These are phyloP conservation scores for Scelioninae gen. 1 DNA, from an alignment of 2,888 invertebrate species.

Conservation along the genomic window DNA sequence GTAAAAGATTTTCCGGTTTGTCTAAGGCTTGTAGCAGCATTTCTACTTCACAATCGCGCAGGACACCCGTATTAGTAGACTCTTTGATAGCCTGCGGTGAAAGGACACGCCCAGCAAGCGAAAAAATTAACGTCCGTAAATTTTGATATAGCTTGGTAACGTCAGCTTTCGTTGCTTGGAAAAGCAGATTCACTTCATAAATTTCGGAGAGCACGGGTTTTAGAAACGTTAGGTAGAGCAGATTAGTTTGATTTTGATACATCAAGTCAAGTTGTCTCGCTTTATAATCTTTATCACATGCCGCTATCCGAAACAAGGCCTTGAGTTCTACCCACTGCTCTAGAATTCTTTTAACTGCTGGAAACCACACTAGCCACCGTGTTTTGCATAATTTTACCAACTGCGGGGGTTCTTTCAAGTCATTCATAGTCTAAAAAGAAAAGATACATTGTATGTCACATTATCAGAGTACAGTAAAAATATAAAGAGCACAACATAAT, in stretches of 20 bases:
- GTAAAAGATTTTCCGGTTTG: conserved; percentile 21
- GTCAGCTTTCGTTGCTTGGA: conserved; percentile 66
- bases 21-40: conserved; percentile 57
- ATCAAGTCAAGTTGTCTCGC: conserved; percentile 51
- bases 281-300: conserved; percentile 45
- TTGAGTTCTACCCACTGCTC: conserved; percentile 73
- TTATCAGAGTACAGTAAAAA: too few species aligned
- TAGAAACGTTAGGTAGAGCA: conserved; percentile 65
- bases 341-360: conserved; percentile 70
- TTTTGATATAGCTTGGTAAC: conserved; percentile 59
- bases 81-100: conserved; percentile 36
- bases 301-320: conserved; percentile 65
- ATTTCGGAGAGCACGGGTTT: conserved; percentile 62
- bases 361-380: conserved; percentile 73
- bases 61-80: conserved; percentile 41
- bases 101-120: conserved; percentile 54
- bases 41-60: conserved; percentile 43
- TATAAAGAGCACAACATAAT: too few species aligned
- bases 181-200: conserved; percentile 57
- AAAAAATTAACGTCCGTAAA: conserved; percentile 59
- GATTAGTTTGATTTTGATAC: conserved; percentile 66
- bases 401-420: conserved; percentile 57
- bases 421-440: conserved; percentile 57
- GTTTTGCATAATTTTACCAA: conserved; percentile 70
- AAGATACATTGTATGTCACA: not conserved